phyloP scores from a whole-genome alignment of 2,888 invertebrate species.

The Meta bourneti region DNA sequence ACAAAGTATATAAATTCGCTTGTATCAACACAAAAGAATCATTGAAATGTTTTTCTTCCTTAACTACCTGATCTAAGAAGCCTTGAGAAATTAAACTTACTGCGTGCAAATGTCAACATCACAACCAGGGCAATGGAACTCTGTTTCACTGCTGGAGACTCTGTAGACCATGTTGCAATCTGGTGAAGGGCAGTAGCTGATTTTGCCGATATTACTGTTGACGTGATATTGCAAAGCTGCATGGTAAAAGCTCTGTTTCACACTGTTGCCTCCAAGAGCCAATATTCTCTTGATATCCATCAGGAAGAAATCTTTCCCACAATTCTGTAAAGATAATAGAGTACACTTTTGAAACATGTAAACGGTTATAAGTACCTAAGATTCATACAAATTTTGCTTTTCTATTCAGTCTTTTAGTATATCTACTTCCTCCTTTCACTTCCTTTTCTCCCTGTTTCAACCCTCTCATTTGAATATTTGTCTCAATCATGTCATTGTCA shows the following conservation, averaged over 20 bases:
- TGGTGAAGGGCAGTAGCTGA: constrained; percentile 64
- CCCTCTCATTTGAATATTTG: no score
- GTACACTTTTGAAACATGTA: background rate
- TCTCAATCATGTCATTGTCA: no score
- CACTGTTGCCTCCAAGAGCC: constrained; percentile 33
- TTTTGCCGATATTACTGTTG: constrained; percentile 26
- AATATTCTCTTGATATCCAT: constrained; percentile 52
- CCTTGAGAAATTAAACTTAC: constrained; percentile 10
- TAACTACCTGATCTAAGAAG: no score
- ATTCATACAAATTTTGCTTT: no score
- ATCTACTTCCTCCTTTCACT: no score
- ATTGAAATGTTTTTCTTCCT: no score
- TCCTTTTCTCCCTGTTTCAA: no score
- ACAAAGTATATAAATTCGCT: background rate
- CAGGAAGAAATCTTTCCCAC: constrained; percentile 51
- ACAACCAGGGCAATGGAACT: constrained; percentile 46
- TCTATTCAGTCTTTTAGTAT: no score
- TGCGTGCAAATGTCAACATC: constrained; percentile 42
- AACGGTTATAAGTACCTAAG: no score
- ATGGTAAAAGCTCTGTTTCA: constrained; percentile 35
- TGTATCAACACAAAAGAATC: background rate
- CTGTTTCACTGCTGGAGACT: constrained; percentile 7
- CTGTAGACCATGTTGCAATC: constrained; percentile 58
- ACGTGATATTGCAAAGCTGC: constrained; percentile 62
- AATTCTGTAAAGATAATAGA: constrained; percentile 37